A percentile compares a stretch with the other conserved stretches of the same genome.
phyloP scores from a whole-genome alignment of 2,797 vertebrate species.

The Buceros bicornis region DNA sequence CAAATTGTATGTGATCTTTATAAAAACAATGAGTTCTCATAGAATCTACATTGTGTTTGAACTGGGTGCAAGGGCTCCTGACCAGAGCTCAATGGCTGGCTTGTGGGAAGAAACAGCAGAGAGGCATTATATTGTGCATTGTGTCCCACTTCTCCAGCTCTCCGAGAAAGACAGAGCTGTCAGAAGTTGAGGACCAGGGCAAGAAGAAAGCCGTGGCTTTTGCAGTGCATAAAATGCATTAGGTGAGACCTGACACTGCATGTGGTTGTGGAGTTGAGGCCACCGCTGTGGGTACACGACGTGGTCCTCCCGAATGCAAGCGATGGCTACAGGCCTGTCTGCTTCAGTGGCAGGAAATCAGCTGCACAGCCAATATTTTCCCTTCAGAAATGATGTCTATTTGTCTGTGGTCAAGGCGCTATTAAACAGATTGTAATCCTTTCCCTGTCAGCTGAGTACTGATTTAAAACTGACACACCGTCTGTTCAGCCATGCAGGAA shows the following conservation, averaged over 20 bases:
- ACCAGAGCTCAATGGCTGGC: slow-evolving; percentile 43
- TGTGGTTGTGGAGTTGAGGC: neutral
- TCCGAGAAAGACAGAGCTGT: neutral
- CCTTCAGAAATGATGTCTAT: neutral
- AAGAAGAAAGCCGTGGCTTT: neutral
- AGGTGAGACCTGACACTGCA: neutral
- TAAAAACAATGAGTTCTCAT: slow-evolving; percentile 74
- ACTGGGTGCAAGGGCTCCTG: neutral
- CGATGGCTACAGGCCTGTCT: neutral
- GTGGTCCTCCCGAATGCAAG: accelerated
- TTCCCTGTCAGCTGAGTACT: neutral
- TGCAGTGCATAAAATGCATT: neutral
- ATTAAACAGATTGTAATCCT: neutral
- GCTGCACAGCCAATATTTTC: neutral
- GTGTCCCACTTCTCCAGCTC: slow-evolving; percentile 3
- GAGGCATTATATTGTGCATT: slow-evolving; percentile 42
- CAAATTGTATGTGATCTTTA: slow-evolving; percentile 37
- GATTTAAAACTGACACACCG: neutral
- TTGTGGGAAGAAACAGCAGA: slow-evolving; percentile 49
- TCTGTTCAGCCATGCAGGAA: neutral
- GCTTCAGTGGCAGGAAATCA: neutral
- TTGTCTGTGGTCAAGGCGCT: neutral
- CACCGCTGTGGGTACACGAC: neutral
- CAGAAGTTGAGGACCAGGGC: neutral
- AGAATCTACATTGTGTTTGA: slow-evolving; percentile 58